These are phyloP conservation scores for Rousettus madagascariensis DNA, from an alignment of 2,797 vertebrate genomes.

Conservation along the genomic window DNA sequence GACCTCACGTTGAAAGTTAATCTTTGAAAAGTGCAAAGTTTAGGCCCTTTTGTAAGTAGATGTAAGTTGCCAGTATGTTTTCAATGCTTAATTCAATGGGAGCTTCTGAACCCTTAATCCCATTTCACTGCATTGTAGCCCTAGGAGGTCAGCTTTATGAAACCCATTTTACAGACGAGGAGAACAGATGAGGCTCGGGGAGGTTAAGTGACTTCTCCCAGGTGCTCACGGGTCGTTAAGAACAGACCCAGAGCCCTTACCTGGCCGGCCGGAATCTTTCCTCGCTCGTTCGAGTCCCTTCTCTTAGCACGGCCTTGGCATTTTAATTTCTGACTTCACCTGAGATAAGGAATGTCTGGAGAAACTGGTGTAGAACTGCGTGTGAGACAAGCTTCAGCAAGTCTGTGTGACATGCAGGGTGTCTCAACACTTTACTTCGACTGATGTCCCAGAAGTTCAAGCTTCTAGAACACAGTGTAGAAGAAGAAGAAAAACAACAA, in stretches of 20 bases:
- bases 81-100: too few relatives aligned
- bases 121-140: fast-evolving
- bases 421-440: neutral
- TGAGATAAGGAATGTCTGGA: neutral
- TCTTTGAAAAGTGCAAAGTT: too few relatives aligned
- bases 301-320: neutral
- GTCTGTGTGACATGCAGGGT: neutral
- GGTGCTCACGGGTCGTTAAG: too few relatives aligned
- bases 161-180: neutral
- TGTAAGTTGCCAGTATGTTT: neutral
- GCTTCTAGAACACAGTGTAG: neutral
- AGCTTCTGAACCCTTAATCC: neutral
- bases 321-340: conserved; percentile 45
- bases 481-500: neutral
- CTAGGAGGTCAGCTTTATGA: neutral
- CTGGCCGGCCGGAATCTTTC: neutral
- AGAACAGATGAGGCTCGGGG: neutral
- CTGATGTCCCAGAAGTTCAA: conserved; percentile 23
- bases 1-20: neutral
- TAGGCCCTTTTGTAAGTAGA: neutral
- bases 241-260: neutral
- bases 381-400: conserved; percentile 18
- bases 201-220: neutral
- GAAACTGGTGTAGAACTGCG: fast-evolving
- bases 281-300: neutral